Evolutionary conservation across 2,888 invertebrate genomes (phyloP), one percentile per base, ranked within the genome.

Genomic region (Rhimphoctona megacephalus): DNA sequence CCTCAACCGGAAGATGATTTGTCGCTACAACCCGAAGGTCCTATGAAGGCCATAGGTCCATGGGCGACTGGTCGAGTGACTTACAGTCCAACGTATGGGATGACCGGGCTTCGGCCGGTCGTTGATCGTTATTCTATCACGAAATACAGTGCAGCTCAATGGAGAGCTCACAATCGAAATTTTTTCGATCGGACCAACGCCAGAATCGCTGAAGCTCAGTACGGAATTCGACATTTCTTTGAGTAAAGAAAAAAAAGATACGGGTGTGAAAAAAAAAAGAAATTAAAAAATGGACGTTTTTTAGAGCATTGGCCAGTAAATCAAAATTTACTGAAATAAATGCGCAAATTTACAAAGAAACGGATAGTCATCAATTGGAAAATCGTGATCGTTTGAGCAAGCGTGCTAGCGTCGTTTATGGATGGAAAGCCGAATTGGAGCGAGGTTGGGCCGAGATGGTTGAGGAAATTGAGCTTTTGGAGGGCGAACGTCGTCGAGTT

Each of bases 121-220:
- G 97, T 97, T 14, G 97, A 97, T 94, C 97, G 96, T 90, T 97
- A 97, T 92, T 97, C 97, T 0, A 95, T 97, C 69, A 96, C 97
- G 17, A 95, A 97, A 90, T 97, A 96, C 92, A 97, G 97, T 80
- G 95, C 96, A 0, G 96, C 95, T 11, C 97, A 97, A 94, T 97
- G 97, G 97, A 95, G 97, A 43, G 87, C 90, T 46, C 90, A 91
- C 73, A 93, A 93, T 89, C 81, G 87, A 74, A 92, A 86, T 43
- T 94, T 95, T 84, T 93, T 94, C 61, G 92, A 95, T 6, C 94
- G 96, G 70, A 95, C 95, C 5, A 95, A 95, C 84, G 95, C 96
- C 0, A 95, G 95, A 81, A 96, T 96, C 93, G 94, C 90, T 83
- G 92, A 91, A 19, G 89, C 91, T n/a, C 90, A 88, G 92, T 92